Conservation (phyloP, 2,888 invertebrate genomes). For the Acleris sparsana region DNA sequence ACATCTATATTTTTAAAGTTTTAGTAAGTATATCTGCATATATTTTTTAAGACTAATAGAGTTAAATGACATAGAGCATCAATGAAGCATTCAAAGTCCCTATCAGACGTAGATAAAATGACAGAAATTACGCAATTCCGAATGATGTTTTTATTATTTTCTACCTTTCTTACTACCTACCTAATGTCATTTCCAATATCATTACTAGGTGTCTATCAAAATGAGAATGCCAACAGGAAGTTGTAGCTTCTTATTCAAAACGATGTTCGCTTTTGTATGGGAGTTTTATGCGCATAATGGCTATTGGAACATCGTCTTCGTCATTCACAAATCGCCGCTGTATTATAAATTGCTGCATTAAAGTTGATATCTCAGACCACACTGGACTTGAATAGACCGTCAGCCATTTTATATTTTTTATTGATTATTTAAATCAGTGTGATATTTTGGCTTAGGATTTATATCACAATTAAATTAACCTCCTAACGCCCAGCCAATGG, state of each 20-base stretch:
- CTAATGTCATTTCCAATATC: too few relatives aligned
- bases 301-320: constrained; percentile 9
- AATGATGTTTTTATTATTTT: too few relatives aligned
- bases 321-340: constrained; percentile 18
- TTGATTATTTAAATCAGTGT: background rate
- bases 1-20: too few relatives aligned
- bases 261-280: constrained; percentile 7
- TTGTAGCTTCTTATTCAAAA: constrained; percentile 4
- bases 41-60: too few relatives aligned
- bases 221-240: constrained; percentile 1
- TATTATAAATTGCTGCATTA: constrained; percentile 27
- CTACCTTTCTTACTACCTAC: too few relatives aligned
- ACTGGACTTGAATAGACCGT: constrained; percentile 12
- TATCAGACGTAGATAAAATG: too few relatives aligned
- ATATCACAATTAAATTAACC: background rate
- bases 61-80: too few relatives aligned
- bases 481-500: too few relatives aligned
- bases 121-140: too few relatives aligned
- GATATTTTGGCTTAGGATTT: background rate
- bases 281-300: constrained; percentile 11
- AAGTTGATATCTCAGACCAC: constrained; percentile 13
- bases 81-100: too few relatives aligned
- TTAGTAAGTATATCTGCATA: too few relatives aligned
- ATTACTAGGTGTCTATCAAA: background rate
- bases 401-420: background rate